Evolutionary conservation across 2,113 vertebrate genomes (phyloP).

Genomic region (human): DNA sequence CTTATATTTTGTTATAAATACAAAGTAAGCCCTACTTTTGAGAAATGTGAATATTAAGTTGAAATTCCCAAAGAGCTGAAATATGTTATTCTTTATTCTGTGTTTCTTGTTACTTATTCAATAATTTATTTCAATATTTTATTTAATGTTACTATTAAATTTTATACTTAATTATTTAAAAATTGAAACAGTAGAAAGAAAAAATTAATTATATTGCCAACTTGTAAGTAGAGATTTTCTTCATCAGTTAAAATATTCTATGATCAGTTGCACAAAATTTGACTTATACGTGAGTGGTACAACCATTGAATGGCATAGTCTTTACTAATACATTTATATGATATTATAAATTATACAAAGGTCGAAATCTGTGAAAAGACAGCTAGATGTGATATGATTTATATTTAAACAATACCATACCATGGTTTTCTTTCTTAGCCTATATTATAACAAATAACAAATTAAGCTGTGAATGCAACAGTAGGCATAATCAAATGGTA

Average conservation of each 20-base stretch:
- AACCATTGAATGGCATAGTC: not conserved
- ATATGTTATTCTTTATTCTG: not conserved
- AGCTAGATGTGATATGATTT: not conserved
- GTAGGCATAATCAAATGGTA: not conserved
- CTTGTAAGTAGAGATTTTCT: conserved; percentile 18
- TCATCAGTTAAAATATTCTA: not conserved
- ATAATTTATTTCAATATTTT: not conserved
- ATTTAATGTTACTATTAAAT: not conserved
- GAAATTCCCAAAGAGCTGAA: not conserved
- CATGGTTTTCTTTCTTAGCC: not conserved
- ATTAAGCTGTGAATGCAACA: not conserved
- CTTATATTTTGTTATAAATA: conserved; percentile 38
- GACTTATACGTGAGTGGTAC: not conserved
- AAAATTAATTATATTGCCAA: not conserved
- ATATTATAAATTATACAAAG: not conserved
- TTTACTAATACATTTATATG: not conserved
- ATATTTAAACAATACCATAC: not conserved
- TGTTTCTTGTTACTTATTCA: not conserved
- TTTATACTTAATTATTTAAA: conserved; percentile 23
- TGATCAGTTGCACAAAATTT: not conserved
- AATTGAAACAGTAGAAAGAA: not conserved
- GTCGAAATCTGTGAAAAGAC: not conserved
- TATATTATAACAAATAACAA: conserved; percentile 7
- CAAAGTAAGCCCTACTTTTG: not conserved
- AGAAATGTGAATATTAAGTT: conserved; percentile 19